Base-by-base conservation (phyloP, 2,888 invertebrate genomes). In the Drosophila austrosaltans region DNA sequence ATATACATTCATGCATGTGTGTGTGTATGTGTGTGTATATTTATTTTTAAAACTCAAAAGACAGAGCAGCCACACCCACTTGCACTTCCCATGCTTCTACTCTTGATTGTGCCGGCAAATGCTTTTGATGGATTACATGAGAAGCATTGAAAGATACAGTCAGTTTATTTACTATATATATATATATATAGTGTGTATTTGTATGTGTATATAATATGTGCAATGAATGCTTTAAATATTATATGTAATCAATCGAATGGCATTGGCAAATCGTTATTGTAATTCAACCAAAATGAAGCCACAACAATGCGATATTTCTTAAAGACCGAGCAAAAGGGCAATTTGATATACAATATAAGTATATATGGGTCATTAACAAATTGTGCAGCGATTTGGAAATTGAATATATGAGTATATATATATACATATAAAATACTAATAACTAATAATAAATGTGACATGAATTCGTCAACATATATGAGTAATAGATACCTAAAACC, bases 311-410 rank as follows among this genome's bases (percentile, higher is more conserved):
- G 6, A 20, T 22, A 16, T 6, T 39, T 28, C 42, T 54, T 16
- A 12, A 16, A 44, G 36, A 54, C 39, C 65, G 39, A 53, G 57
- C 61, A 54, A 75, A 65, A 63, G 28, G 67, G 22, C 53, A 57
- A 32, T 20, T 69, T 25, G 53, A 74, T 25, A 16, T 40, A 32
- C 25, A 61, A 48, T 57, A 66, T 25, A 16, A 32, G 54, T 48
- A 53, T 48, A 69, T 85, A 80, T 89, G 83, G 89, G 89, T 85
- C 85, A 85, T 85, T 85, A 89, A 86, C 89, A 86, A 89, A 78
- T 78, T 85, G 89, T 82, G 80, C 81, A 80, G 63, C 78, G 76
- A 75, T 75, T 75, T 83, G 86, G 75, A 85, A 76, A 76, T 64
- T 58, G 56, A 70, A 58, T 53, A 22, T 56, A 57, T 48, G 25